These are phyloP conservation scores for Tupaia chinensis DNA, from an alignment of 2,113 vertebrate genomes.

Conservation along the genomic window DNA sequence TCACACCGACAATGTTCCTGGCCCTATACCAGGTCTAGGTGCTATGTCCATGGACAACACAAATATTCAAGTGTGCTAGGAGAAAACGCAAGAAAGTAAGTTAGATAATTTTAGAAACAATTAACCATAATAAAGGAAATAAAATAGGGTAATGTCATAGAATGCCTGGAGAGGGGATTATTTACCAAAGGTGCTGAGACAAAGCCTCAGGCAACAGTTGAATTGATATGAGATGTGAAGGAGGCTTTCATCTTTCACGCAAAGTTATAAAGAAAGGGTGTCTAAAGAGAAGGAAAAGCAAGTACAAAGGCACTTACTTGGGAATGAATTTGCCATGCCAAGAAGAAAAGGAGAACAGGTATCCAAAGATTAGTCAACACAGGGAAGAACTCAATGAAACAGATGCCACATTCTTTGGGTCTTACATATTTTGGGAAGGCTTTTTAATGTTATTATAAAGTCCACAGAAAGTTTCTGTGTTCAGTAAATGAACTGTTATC, in stretches of 20 bases:
- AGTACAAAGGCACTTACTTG: neutral
- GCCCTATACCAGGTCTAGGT: neutral
- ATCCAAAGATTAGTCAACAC: neutral
- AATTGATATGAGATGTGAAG: neutral
- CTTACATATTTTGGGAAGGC: neutral
- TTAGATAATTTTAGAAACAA: slow-evolving; percentile 21
- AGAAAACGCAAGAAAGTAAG: neutral
- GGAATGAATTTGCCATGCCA: neutral
- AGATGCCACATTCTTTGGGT: neutral
- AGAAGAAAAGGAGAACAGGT: neutral
- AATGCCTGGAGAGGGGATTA: neutral
- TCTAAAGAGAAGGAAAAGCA: neutral
- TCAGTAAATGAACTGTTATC: neutral
- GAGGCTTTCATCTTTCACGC: neutral
- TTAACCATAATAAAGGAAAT: slow-evolving; percentile 10
- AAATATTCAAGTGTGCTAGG: neutral
- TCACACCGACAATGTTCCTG: neutral
- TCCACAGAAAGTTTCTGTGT: neutral
- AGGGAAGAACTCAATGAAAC: neutral
- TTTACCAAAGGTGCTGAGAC: neutral
- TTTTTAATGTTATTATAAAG: slow-evolving; percentile 39
- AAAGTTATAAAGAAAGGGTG: neutral
- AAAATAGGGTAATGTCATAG: neutral
- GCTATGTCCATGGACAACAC: neutral
- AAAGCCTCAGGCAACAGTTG: neutral